Conservation (phyloP, 2,113 vertebrate genomes). For the Motacilla tschutschensis region DNA sequence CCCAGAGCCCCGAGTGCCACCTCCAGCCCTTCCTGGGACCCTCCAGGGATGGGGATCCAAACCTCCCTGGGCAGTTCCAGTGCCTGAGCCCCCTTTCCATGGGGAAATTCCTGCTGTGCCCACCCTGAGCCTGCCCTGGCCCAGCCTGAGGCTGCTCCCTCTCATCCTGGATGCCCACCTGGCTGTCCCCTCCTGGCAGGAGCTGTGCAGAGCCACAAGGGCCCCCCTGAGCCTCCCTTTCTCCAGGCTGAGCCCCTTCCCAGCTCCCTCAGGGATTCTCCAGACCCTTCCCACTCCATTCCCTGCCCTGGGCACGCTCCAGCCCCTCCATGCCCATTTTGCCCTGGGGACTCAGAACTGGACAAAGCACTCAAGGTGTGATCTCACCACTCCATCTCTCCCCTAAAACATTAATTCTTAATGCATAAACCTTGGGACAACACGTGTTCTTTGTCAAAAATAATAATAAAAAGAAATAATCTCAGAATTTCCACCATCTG, state of each 20-base stretch:
- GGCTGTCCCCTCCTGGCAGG: background rate
- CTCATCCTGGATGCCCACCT: background rate
- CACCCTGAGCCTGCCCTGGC: background rate
- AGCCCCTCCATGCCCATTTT: background rate
- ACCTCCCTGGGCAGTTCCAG: background rate
- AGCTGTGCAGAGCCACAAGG: background rate
- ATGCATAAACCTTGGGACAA: background rate
- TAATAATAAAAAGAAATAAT: background rate
- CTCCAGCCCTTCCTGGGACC: background rate
- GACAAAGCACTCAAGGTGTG: background rate
- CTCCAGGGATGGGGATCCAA: background rate
- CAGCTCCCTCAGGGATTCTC: background rate
- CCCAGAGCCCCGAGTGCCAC: accelerated
- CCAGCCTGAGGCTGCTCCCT: background rate
- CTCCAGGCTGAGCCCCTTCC: background rate
- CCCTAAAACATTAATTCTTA: background rate
- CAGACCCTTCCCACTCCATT: background rate
- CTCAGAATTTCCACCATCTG: background rate
- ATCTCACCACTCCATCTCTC: background rate
- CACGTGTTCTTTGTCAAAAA: background rate
- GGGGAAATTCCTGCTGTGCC: background rate
- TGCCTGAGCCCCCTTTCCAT: background rate
- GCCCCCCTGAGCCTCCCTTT: background rate
- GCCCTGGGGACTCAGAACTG: no score
- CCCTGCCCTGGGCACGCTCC: background rate